Conservation (phyloP, 2,113 vertebrate genomes). For the Myrmophylax atrothorax region DNA sequence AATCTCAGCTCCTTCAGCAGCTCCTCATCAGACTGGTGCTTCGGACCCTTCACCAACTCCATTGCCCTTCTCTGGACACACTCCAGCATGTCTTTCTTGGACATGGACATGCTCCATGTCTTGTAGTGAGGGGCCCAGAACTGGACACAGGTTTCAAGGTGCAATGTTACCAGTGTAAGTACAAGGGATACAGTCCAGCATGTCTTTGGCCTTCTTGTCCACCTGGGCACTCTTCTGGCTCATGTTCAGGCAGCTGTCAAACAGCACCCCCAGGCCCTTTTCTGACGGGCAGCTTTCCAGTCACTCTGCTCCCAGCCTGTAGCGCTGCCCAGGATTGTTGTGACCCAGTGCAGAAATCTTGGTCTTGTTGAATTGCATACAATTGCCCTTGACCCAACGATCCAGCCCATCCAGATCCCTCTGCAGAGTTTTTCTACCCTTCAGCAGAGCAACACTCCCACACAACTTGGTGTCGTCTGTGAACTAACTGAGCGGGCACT, state of each 20-base stretch:
- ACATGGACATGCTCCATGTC: not conserved
- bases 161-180: accelerated
- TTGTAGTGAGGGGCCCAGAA: not conserved
- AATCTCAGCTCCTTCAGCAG: not conserved
- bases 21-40: not conserved
- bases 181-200: not conserved
- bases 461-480: not conserved
- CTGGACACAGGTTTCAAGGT: accelerated
- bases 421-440: not conserved
- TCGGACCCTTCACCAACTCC: not conserved
- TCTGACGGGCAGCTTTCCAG: not conserved
- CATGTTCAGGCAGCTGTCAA: not conserved
- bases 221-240: not conserved
- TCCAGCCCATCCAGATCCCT: not conserved
- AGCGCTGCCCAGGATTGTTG: not conserved
- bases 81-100: too few species aligned
- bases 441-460: not conserved
- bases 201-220: not conserved
- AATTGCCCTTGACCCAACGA: not conserved
- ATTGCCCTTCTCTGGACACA: accelerated
- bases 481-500: not conserved
- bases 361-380: not conserved
- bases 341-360: not conserved
- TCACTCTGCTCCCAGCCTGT: not conserved
- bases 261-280: not conserved